Evolutionary conservation across 2,797 vertebrate genomes (phyloP), one percentile per base, ranked within the genome.

Genomic region (Protosalanx chinensis): DNA sequence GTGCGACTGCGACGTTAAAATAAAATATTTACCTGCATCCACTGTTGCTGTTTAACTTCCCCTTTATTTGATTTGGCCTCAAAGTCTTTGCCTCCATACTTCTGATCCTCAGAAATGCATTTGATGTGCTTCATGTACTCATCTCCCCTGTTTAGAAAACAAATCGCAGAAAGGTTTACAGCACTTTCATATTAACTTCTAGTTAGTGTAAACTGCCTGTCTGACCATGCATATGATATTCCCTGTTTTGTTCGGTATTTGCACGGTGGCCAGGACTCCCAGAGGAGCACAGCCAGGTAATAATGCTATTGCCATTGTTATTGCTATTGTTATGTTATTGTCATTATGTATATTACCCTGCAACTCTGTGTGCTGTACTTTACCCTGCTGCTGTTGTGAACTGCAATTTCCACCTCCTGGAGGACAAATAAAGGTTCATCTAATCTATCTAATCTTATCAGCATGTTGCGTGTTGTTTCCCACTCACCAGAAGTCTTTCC

Each of bases 41-140:
- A 99, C 0, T 95, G 93, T 82, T 98, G 95, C 83, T 99, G 98
- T 70, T 98, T 99, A 27, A 92, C 81, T 6, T 97, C 96, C 4
- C 96, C 97, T 89, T 98, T 99, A 78, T 91, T 94, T 7, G 91
- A 82, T 84, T 97, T 98, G 0, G 90, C 94, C 86, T 97, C 96
- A 41, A 89, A 98, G 13, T 88, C 93, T 87, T 95, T 98, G 13
- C 97, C 97, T 15, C 98, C 97, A 0, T 99, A 98, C 75, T 99
- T 99, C 90, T 99, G 94, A 72, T 97, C 93, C 82, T 99, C 98
- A 20, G 92, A 97, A 64, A 99, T 81, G 0, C 97, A 99, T 68
- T 90, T 96, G 62, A 89, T 67, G 0, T 99, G 98, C 57, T 82
- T 88, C 80, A 94, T 97, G 77, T 99, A 99, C 79, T 97, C 94